Conservation (phyloP, 1,140 invertebrate genomes). For the Drosophila melanica region DNA sequence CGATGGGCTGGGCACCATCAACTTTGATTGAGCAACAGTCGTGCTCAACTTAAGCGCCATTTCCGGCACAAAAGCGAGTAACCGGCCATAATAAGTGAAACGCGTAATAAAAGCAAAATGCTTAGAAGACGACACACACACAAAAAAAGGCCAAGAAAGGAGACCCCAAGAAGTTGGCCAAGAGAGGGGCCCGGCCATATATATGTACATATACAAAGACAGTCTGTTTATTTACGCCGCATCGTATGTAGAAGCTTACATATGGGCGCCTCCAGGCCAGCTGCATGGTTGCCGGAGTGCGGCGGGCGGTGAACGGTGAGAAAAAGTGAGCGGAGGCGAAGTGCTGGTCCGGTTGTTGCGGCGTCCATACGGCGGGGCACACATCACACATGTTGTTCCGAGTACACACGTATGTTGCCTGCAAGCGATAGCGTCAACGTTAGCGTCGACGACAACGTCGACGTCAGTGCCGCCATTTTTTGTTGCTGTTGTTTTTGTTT, state of each 20-base stretch:
- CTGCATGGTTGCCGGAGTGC: background rate
- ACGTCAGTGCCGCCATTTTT: conserved; percentile 46
- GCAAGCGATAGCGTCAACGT: conserved; percentile 83
- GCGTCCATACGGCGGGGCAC: conserved; percentile 82
- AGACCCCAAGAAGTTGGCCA: conserved; percentile 2
- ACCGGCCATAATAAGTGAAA: conserved; percentile 32
- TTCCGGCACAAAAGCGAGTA: conserved; percentile 49
- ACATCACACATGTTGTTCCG: conserved; percentile 84
- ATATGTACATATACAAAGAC: conserved; percentile 74
- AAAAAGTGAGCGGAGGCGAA: conserved; percentile 2
- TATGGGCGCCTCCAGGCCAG: conserved; percentile 71
- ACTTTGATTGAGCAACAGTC: conserved; percentile 57
- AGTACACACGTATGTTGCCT: conserved; percentile 84
- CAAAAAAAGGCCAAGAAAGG: conserved; percentile 16
- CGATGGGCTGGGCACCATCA: conserved; percentile 26
- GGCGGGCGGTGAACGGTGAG: background rate
- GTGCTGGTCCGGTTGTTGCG: conserved; percentile 42
- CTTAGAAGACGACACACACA: conserved; percentile 54
- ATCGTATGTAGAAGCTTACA: conserved; percentile 83
- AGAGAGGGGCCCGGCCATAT: conserved; percentile 17
- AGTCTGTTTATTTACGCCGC: conserved; percentile 82
- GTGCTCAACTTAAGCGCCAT: conserved; percentile 48
- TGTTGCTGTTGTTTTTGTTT: no score
- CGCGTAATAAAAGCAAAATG: conserved; percentile 60
- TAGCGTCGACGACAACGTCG: conserved; percentile 57